Base-by-base conservation (phyloP, 2,888 invertebrate species). In the Sicus ferrugineus region DNA sequence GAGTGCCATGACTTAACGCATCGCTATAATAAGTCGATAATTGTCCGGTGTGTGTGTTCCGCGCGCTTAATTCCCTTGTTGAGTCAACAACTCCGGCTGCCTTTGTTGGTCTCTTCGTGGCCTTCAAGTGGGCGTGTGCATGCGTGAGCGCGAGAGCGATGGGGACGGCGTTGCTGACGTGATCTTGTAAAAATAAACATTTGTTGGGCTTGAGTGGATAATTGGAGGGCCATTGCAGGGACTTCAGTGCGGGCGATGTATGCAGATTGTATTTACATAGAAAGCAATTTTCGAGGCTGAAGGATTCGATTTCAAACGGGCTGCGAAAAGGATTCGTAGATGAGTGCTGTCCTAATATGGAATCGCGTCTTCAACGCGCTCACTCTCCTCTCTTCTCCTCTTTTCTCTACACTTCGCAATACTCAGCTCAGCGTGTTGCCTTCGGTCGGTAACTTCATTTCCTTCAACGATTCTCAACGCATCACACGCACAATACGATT, bases 11-110 rank as follows among this genome's bases (percentile, higher is more conserved):
- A 72, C 69, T 72, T 67, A 67, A 61, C 62, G 58, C 52, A 67
- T 70, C 63, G n/a, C 42, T 21, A 34, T 70, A 68, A 58, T 68
- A 72, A 72, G 72, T 72, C 63, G 72, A 72, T 72, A 72, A 69
- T 72, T 72, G 67, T 66, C 59, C 54, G 46, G 31, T 46, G 72
- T 68, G 65, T 68, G 70, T 72, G 67, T 34, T 54, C 28, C 23
- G 54, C 5, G 54, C 5, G 28, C 23, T 26, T 54, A 54, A 54
- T 54, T 21, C 54, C 28, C 54, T 28, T 54, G 54, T 54, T 11
- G 54, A 26, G 26, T 28, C 28, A 54, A 54, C 28, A 2, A 54
- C 9, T 54, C 14, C 14, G 14, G 54, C 26, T 14, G 54, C 26
- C 28, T 54, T 54, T 52, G 50, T 28, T 54, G 54, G 28, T 54